Evolutionary conservation across 2,797 vertebrate species (phyloP), one percentile per base, ranked within the genome.

Genomic region (Sebastolobus altivelis): DNA sequence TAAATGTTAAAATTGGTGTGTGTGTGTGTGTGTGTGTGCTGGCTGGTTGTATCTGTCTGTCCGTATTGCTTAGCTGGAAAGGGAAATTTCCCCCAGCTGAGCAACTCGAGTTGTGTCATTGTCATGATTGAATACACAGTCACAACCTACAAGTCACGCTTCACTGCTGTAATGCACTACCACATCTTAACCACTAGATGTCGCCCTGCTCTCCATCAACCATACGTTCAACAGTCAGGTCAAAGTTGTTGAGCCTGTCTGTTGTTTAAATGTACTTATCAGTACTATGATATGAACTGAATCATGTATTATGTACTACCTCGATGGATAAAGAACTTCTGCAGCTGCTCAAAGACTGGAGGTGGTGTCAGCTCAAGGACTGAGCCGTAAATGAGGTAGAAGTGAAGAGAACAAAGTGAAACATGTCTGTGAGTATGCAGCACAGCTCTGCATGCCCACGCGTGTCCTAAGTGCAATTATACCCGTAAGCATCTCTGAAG

Each of bases 401-500:
- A 5, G 8, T 12, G 29, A 20, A 46, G 7, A 14, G 31, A 72
- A 49, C 9, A 58, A 22, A 75, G 20, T 38, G 3, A 18, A 12
- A 58, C 16, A 22, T 52, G 12, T 70, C 0, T 56, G 20, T n/a
- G 3, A 1, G 10, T 68, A 18, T 46, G 31, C 27, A 22, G n/a
- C 10, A 5, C 1, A 33, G 2, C 12, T 5, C 27, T 76, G 3
- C 77, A 29, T 58, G 66, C 22, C 80, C 77, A 49, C 43, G 54
- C 82, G 33, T 81, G 90, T 81, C 76, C 67, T 20, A 68, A 66
- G 67, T 73, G 38, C 75, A 46, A 22, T 65, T 72, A 67, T 83
- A 86, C 84, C 93, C 93, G 90, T 94, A 95, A 95, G 88, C 31
- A 69, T 66, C 65, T 74, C 71, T 79, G n/a, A 68, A 40, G 3